Conservation (phyloP, 2,797 vertebrate genomes). For the Coluber constrictor region DNA sequence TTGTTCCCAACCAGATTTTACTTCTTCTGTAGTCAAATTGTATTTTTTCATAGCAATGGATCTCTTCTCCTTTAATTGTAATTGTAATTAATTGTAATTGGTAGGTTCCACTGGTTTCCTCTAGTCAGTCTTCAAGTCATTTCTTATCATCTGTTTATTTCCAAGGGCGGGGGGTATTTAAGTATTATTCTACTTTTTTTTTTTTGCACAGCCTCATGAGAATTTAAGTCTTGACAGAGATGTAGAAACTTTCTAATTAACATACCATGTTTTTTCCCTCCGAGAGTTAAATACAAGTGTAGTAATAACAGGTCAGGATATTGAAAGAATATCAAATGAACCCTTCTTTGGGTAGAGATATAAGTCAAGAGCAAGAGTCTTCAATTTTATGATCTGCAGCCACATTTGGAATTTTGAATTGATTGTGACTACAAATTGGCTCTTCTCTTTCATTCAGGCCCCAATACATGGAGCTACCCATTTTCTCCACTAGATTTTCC, state of each 20-base stretch:
- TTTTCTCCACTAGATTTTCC: not conserved
- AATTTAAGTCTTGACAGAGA: not conserved
- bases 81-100: not conserved
- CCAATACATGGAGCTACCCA: not conserved
- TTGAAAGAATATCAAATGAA: not conserved
- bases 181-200: not conserved
- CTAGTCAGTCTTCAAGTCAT: not conserved
- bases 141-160: not conserved
- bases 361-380: not conserved
- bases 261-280: not conserved
- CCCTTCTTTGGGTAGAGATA: not conserved
- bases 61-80: not conserved
- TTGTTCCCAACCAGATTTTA: not conserved
- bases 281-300: not conserved
- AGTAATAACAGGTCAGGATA: not conserved
- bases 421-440: not conserved
- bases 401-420: not conserved
- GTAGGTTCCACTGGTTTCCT: not conserved
- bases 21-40: not conserved
- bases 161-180: accelerated
- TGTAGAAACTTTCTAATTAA: not conserved
- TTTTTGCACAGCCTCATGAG: not conserved
- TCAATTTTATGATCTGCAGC: not conserved
- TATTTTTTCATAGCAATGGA: not conserved
- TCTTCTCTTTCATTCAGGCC: not conserved